Conservation (phyloP, 2,113 vertebrate genomes). For the Macheiramphus alcinus region DNA sequence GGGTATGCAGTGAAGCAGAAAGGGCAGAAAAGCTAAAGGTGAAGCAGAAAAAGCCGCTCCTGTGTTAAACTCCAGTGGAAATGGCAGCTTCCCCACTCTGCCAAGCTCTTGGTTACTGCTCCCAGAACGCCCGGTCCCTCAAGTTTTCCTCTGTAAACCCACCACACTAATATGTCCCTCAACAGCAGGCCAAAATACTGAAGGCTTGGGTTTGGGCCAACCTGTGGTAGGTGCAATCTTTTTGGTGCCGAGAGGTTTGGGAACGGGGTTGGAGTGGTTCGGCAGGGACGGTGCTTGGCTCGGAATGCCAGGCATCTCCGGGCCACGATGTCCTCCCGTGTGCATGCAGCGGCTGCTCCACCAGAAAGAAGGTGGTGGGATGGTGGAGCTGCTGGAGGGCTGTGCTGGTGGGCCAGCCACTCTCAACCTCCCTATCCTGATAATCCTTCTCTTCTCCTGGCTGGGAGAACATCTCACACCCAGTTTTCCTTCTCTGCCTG, state of each 20-base stretch:
- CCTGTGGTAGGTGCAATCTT: background rate
- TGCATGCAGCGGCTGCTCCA: background rate
- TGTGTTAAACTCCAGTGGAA: background rate
- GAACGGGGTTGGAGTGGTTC: background rate
- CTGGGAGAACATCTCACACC: background rate
- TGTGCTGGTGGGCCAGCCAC: background rate
- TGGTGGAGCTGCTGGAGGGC: background rate
- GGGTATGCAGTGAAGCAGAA: background rate
- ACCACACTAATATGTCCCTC: background rate
- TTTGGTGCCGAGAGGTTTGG: background rate
- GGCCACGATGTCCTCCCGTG: rapidly evolving
- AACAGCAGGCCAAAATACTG: background rate
- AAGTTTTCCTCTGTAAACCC: background rate
- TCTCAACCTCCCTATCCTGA: background rate
- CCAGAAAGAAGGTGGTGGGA: background rate
- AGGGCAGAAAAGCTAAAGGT: background rate
- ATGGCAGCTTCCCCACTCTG: background rate
- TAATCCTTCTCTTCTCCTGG: background rate
- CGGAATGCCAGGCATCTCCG: background rate
- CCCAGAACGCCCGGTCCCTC: background rate
- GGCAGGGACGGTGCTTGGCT: background rate
- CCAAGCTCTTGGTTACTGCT: background rate
- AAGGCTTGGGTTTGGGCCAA: background rate
- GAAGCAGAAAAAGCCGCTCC: background rate
- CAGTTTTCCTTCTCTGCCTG: background rate